Conservation (phyloP, 2,888 invertebrate genomes). For the Baccha elongata region DNA sequence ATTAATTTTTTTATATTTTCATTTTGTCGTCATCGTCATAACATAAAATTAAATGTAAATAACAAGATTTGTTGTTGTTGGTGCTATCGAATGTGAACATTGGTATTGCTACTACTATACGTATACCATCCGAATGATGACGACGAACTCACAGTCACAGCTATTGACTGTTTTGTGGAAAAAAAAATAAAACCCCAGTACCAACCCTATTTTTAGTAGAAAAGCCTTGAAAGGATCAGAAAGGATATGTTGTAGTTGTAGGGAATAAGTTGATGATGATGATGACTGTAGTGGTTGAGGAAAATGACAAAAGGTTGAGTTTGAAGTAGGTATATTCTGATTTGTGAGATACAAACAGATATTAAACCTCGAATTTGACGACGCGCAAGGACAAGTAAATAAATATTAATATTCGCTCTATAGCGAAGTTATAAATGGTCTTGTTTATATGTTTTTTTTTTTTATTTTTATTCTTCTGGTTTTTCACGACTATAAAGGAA, state of each 20-base stretch:
- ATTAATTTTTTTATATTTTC: slow-evolving; percentile 41
- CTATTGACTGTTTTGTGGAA: background rate
- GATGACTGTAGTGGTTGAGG: background rate
- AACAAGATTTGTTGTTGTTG: slow-evolving; percentile 36
- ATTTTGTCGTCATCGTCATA: slow-evolving; percentile 71
- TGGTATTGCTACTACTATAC: slow-evolving; percentile 34
- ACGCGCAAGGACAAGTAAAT: slow-evolving; percentile 35
- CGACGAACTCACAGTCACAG: background rate
- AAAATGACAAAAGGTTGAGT: background rate
- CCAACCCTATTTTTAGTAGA: background rate
- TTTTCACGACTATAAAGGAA: slow-evolving; percentile 3
- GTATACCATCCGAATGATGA: slow-evolving; percentile 6
- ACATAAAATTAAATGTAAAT: slow-evolving; percentile 73
- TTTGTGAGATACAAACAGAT: slow-evolving; percentile 49
- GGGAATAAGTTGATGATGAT: slow-evolving; percentile 15
- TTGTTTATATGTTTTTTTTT: background rate
- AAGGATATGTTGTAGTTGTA: background rate
- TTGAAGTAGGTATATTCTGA: background rate
- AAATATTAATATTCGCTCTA: slow-evolving; percentile 50
- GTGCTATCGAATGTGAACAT: slow-evolving; percentile 28
- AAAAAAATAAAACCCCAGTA: background rate
- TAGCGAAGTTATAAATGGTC: slow-evolving; percentile 2
- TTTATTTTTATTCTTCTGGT: background rate
- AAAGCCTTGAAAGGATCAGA: slow-evolving; percentile 1
- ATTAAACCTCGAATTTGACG: slow-evolving; percentile 46